Conservation (phyloP, 1,140 invertebrate species). For the Platorchestia sp. region DNA sequence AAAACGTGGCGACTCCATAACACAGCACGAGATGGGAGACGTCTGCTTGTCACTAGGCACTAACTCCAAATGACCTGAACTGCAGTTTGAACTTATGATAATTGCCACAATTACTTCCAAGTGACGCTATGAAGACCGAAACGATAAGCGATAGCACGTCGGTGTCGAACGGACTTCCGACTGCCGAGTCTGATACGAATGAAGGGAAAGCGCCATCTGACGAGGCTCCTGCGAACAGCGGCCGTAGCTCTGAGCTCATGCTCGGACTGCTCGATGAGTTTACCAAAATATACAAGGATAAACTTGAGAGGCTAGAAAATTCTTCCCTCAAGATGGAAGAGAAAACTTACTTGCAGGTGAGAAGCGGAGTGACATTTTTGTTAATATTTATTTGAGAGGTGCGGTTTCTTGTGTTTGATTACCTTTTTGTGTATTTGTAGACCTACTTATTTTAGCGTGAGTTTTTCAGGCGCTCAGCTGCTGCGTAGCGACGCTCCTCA, state of each 20-base stretch:
- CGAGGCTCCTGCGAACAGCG: neutral
- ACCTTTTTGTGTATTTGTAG: neutral
- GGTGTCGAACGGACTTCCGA: neutral
- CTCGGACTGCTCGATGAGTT: conserved; percentile 63
- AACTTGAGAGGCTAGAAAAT: conserved; percentile 60
- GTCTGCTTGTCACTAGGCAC: neutral
- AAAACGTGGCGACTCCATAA: neutral
- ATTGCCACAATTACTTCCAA: neutral
- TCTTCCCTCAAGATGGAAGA: conserved; percentile 61
- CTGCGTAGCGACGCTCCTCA: neutral
- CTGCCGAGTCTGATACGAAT: neutral
- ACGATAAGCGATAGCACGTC: neutral
- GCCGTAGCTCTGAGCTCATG: conserved; percentile 61
- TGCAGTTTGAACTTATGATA: neutral
- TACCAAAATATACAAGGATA: conserved; percentile 63
- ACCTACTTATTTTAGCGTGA: neutral
- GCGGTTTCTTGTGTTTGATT: neutral
- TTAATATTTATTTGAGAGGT: neutral
- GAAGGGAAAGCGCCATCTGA: neutral
- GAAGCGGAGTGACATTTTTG: neutral
- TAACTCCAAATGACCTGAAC: neutral
- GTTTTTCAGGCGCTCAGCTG: neutral
- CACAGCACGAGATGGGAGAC: neutral
- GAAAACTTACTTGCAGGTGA: conserved; percentile 61
- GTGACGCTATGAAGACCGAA: conserved; percentile 16